Evolutionary conservation across 2,113 vertebrate genomes (phyloP).

Genomic region (Leuciscus idus): DNA sequence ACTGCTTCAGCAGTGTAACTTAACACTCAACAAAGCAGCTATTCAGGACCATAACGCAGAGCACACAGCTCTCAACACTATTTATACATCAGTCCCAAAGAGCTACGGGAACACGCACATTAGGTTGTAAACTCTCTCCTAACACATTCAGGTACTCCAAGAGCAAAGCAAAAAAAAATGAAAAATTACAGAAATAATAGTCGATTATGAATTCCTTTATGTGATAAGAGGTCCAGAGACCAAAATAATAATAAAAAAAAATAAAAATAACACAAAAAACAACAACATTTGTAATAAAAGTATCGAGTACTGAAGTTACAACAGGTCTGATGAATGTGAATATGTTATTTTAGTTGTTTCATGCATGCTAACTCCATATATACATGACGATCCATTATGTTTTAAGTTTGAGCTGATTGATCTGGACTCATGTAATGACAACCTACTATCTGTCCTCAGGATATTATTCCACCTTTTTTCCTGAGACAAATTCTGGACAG

Average conservation of each 20-base stretch:
- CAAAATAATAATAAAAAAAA: not conserved
- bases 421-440: too few species aligned
- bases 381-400: too few species aligned
- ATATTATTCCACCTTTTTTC: too few species aligned
- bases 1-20: conserved; percentile 20
- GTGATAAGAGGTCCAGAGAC: not conserved
- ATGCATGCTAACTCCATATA: too few species aligned
- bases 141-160: not conserved
- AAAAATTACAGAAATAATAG: not conserved
- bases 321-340: not conserved
- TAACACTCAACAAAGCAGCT: conserved; percentile 34
- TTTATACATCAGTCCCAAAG: conserved; percentile 26
- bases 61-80: conserved; percentile 13
- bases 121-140: not conserved
- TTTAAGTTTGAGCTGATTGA: too few species aligned
- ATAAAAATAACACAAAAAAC: not conserved
- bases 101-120: not conserved
- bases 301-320: not conserved
- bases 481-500: too few species aligned
- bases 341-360: not conserved
- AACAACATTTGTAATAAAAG: not conserved
- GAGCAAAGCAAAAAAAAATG: too few species aligned
- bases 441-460: too few species aligned
- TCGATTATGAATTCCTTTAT: not conserved
- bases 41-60: conserved; percentile 38